Base-by-base conservation (phyloP, 2,888 invertebrate species). In the Dryobotodes eremita region DNA sequence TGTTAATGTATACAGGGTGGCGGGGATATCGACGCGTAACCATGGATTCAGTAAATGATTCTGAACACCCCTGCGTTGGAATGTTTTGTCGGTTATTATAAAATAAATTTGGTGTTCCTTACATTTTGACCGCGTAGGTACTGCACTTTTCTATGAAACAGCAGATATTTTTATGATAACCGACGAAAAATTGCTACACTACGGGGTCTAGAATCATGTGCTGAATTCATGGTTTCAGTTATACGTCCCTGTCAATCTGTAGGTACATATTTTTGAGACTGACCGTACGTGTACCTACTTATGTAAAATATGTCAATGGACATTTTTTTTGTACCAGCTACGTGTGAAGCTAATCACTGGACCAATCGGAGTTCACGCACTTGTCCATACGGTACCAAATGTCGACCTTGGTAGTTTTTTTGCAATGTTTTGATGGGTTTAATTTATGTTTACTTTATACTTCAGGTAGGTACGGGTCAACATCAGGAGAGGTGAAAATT, bases 301-400 rank as follows among this genome's bases (percentile, higher is more conserved):
- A 68, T 13, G 48, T 48, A 26, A 57, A 36, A 36, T 36, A 73
- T 57, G 17, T 20, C 13, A 59, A 59, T 66, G n/a, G 17, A 10
- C 0, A 17, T 13, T 50, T 61, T 59, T 50, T 77, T 31, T 48
- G 36, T 36, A 79, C 26, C 4, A n/a, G n/a, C 61, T 48, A 53
- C 6, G 8, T 42, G 8, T 17, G 20, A 20, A 50, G 26, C 42
- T 80, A 80, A 48, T 65, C 69, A 59, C 17, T 79, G 15, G n/a
- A 31, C 31, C 23, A 55, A 57, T 75, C 31, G 31, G 31, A 59
- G 31, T 70, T 80, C 59, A 59, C 59, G 50, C 31, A 61, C 71
- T 78, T n/a, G n/a, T 71, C 23, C 48, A 46, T 66, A 82, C 75
- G 31, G 53, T 74, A 81, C 64, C 11, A 50, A 31, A 53, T n/a